phyloP scores from a whole-genome alignment of 2,797 vertebrate species.

The Lagodon rhomboides region DNA sequence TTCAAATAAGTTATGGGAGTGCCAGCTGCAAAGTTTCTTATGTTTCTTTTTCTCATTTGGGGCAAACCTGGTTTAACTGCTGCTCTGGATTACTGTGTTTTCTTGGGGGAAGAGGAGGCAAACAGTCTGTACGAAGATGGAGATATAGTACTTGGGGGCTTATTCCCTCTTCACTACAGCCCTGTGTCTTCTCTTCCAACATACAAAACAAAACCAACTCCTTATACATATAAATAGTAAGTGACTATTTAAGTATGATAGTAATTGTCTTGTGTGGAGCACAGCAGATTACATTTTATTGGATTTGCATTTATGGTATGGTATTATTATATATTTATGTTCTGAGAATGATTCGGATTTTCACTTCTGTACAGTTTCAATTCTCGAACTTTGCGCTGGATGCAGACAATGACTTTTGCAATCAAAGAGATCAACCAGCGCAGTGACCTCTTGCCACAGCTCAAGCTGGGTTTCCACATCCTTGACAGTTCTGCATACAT shows the following conservation, averaged over 20 bases:
- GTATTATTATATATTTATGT: neutral
- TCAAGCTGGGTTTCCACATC: constrained; percentile 81
- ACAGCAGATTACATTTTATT: neutral
- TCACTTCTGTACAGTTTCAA: constrained; percentile 74
- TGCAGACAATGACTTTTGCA: constrained; percentile 84
- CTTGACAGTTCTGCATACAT: constrained; percentile 80
- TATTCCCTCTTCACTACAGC: constrained; percentile 82
- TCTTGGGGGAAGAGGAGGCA: constrained; percentile 74
- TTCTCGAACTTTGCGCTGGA: constrained; percentile 80
- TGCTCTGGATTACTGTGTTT: constrained; percentile 61
- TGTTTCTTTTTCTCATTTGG: constrained; percentile 45
- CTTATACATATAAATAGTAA: constrained; percentile 76
- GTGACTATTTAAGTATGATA: constrained; percentile 32
- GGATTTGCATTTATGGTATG: neutral
- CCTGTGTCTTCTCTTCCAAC: constrained; percentile 58
- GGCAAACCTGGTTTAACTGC: constrained; percentile 17
- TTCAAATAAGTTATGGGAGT: constrained; percentile 51
- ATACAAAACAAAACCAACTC: constrained; percentile 70
- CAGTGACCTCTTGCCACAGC: constrained; percentile 74
- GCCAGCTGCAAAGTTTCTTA: constrained; percentile 17
- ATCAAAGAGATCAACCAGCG: constrained; percentile 80
- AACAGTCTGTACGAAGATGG: constrained; percentile 76
- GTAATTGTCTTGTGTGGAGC: no score
- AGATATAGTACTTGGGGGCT: constrained; percentile 81
- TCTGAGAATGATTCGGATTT: constrained; percentile 12